phyloP scores from a whole-genome alignment of 2,888 invertebrate genomes.

The Entomobrya proxima region DNA sequence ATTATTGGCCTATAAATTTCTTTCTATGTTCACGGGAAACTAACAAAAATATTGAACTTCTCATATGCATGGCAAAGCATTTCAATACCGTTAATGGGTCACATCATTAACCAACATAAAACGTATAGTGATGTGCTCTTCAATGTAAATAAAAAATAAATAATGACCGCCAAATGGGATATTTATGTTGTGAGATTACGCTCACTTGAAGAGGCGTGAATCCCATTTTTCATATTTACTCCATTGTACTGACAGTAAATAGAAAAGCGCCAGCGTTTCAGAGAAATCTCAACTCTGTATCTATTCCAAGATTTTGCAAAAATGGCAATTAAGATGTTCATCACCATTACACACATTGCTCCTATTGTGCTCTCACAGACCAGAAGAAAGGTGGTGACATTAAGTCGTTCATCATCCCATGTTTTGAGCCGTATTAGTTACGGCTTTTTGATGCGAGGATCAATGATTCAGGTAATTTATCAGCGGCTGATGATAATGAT shows the following conservation, averaged over 20 bases:
- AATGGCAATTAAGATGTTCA: slow-evolving; percentile 60
- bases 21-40: no score
- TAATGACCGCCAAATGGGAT: neutral
- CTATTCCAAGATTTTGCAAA: slow-evolving; percentile 24
- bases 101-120: no score
- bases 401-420: slow-evolving; percentile 56
- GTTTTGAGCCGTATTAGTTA: slow-evolving; percentile 41
- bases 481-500: slow-evolving; percentile 26
- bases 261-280: neutral
- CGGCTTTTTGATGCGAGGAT: slow-evolving; percentile 45
- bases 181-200: slow-evolving; percentile 12
- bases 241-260: slow-evolving; percentile 1
- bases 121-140: no score
- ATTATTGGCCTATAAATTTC: no score
- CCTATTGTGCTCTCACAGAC: slow-evolving; percentile 13
- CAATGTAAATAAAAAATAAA: no score
- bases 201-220: slow-evolving; percentile 13
- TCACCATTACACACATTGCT: slow-evolving; percentile 1
- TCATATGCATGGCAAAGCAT: no score
- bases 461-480: slow-evolving; percentile 59
- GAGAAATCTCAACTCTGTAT: neutral
- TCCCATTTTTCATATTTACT: slow-evolving; percentile 35
- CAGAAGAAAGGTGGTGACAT: slow-evolving; percentile 56
- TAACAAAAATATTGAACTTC: no score
- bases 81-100: no score